phyloP scores from a whole-genome alignment of 2,113 vertebrate species.

The Vidua chalybeata region DNA sequence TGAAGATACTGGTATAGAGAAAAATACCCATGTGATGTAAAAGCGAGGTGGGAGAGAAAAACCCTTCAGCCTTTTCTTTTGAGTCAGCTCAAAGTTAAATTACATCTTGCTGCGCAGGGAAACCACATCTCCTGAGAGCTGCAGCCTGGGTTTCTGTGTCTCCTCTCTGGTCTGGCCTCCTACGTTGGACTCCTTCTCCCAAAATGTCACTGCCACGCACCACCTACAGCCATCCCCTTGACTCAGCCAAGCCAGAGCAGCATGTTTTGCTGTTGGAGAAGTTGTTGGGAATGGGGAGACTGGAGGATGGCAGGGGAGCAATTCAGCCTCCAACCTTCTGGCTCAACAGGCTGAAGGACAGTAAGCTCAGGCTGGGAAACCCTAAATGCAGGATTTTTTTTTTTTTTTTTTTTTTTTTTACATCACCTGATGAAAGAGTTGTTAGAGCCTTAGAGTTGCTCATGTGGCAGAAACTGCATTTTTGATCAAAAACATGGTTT shows the following conservation, averaged over 20 bases:
- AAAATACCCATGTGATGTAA: neutral
- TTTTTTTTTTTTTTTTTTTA: neutral
- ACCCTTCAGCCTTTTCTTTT: neutral
- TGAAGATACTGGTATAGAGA: conserved; percentile 29
- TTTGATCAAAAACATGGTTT: neutral
- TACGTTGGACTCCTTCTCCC: neutral
- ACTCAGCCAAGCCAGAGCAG: neutral
- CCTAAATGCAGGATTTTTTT: neutral
- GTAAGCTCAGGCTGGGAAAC: neutral
- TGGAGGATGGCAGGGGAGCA: neutral
- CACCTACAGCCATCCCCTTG: neutral
- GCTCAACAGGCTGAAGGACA: neutral
- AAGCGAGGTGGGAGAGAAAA: neutral
- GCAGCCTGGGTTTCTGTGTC: neutral
- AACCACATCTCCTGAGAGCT: neutral
- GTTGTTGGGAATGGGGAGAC: neutral
- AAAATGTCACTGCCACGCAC: neutral
- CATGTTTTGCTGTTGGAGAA: neutral
- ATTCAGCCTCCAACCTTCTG: neutral
- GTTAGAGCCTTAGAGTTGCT: neutral
- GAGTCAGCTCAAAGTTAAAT: neutral
- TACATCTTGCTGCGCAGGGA: rapidly evolving
- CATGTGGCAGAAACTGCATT: neutral
- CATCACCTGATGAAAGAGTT: rapidly evolving
- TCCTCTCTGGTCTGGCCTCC: neutral